phyloP scores from a whole-genome alignment of 2,113 vertebrate genomes.

The Aphyosemion australe region DNA sequence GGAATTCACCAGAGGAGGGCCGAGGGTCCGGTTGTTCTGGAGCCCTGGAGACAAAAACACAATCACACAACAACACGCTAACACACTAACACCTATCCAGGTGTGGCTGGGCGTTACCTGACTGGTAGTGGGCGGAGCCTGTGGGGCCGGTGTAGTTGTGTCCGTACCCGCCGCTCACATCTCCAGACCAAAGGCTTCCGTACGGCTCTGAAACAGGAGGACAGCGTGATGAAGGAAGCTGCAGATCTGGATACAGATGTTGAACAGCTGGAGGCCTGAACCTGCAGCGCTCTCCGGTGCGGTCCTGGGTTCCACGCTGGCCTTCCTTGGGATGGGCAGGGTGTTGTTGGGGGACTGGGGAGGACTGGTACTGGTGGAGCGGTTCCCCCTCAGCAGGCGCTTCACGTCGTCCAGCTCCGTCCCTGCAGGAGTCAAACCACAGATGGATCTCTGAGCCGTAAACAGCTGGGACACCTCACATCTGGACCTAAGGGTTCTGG shows the following conservation, averaged over 20 bases:
- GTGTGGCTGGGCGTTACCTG: conserved; percentile 44
- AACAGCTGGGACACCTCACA: too few species aligned
- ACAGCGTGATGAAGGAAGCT: too few species aligned
- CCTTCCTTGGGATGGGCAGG: conserved; percentile 92
- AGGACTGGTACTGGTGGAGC: conserved; percentile 87
- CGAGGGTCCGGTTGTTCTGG: conserved; percentile 75
- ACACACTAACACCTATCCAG: too few species aligned
- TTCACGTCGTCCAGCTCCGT: conserved; percentile 97
- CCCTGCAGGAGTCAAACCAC: conserved; percentile 77
- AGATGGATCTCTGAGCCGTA: too few species aligned
- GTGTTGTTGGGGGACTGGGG: conserved; percentile 86
- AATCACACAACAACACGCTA: too few species aligned
- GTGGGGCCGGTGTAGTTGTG: conserved; percentile 75
- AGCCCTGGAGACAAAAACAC: conserved; percentile 45
- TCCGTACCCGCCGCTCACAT: conserved; percentile 77
- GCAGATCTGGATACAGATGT: too few species aligned
- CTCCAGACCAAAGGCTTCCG: conserved; percentile 80
- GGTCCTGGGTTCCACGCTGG: conserved; percentile 84
- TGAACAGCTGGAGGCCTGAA: conserved; percentile 40
- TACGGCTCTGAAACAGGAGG: conserved; percentile 73
- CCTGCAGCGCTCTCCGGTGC: conserved; percentile 84
- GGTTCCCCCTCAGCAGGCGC: conserved; percentile 89
- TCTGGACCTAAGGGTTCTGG: neutral
- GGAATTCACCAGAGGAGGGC: conserved; percentile 29
- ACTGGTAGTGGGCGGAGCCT: conserved; percentile 33